Percentiles rank a stretch among this genome's conserved stretches.
Conservation (phyloP, 2,888 invertebrate species). For the Aspidiotus destructor region DNA sequence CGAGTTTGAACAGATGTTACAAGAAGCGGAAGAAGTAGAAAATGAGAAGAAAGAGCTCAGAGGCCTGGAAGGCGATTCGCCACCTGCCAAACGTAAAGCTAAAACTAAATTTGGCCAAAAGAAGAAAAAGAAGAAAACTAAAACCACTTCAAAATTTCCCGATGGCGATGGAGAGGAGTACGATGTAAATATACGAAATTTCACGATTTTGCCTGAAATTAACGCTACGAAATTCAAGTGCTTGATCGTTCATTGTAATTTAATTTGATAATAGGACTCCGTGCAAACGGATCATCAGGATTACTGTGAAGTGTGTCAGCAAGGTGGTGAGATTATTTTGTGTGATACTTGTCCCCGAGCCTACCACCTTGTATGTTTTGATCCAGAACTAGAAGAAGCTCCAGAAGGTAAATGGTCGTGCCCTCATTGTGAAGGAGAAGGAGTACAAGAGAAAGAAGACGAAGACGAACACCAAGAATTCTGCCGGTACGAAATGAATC, state of each 20-base stretch:
- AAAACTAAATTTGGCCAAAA: slow-evolving; percentile 80
- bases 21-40: slow-evolving; percentile 69
- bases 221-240: background rate
- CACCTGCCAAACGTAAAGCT: slow-evolving; percentile 41
- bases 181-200: slow-evolving; percentile 44
- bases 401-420: slow-evolving; percentile 97
- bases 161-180: slow-evolving; percentile 68
- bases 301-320: slow-evolving; percentile 98
- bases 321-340: slow-evolving; percentile 97
- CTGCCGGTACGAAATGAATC: slow-evolving; percentile 47
- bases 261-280: background rate
- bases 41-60: slow-evolving; percentile 41
- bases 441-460: slow-evolving; percentile 64
- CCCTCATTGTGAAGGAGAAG: slow-evolving; percentile 62
- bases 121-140: slow-evolving; percentile 75
- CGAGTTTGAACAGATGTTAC: slow-evolving; percentile 95
- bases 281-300: slow-evolving; percentile 75
- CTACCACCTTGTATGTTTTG: slow-evolving; percentile 95
- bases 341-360: slow-evolving; percentile 99
- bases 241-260: slow-evolving; percentile 10
- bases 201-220: too few relatives aligned
- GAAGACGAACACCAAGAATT: slow-evolving; percentile 91
- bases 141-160: slow-evolving; percentile 72
- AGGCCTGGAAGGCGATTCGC: slow-evolving; percentile 41
- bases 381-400: slow-evolving; percentile 95